phyloP scores from a whole-genome alignment of 2,888 invertebrate genomes.

The Aphodius sticticus region DNA sequence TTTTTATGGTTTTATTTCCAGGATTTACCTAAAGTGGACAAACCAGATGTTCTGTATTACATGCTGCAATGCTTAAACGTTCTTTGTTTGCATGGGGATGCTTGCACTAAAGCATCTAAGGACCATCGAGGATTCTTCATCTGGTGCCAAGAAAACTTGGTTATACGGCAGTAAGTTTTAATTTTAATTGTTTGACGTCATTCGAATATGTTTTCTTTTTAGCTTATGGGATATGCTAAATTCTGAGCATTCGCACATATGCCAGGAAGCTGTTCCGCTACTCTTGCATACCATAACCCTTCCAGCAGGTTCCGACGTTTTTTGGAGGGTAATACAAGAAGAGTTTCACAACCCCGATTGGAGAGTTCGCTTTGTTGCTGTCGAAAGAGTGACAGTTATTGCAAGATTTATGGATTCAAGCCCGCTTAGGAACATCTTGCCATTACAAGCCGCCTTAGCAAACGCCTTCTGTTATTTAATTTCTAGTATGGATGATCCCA shows the following conservation, averaged over 20 bases:
- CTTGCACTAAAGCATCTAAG: slow-evolving; percentile 83
- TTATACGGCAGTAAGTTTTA: slow-evolving; percentile 84
- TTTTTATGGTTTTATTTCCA: slow-evolving; percentile 51
- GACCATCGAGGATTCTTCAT: slow-evolving; percentile 93
- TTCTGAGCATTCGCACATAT: slow-evolving; percentile 92
- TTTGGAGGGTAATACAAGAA: slow-evolving; percentile 94
- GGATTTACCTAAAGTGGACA: slow-evolving; percentile 82
- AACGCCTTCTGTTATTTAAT: slow-evolving; percentile 97
- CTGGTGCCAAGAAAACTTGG: slow-evolving; percentile 94
- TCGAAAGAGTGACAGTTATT: slow-evolving; percentile 93
- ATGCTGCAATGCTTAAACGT: slow-evolving; percentile 91
- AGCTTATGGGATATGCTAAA: slow-evolving; percentile 94
- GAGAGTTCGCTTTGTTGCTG: slow-evolving; percentile 90
- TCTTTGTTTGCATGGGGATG: slow-evolving; percentile 92
- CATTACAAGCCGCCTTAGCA: slow-evolving; percentile 91
- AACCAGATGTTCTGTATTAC: slow-evolving; percentile 93
- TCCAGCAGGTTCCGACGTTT: slow-evolving; percentile 92
- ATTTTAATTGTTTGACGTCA: background rate
- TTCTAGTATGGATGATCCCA: slow-evolving; percentile 94
- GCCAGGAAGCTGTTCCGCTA: slow-evolving; percentile 90
- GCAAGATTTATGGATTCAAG: slow-evolving; percentile 93
- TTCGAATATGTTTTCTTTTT: slow-evolving; percentile 43
- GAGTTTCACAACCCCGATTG: slow-evolving; percentile 93
- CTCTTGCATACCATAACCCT: slow-evolving; percentile 94
- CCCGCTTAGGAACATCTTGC: slow-evolving; percentile 81